Evolutionary conservation across 2,113 vertebrate species (phyloP), one percentile per base, ranked within the genome.

Genomic region (Misgurnus mizolepis): DNA sequence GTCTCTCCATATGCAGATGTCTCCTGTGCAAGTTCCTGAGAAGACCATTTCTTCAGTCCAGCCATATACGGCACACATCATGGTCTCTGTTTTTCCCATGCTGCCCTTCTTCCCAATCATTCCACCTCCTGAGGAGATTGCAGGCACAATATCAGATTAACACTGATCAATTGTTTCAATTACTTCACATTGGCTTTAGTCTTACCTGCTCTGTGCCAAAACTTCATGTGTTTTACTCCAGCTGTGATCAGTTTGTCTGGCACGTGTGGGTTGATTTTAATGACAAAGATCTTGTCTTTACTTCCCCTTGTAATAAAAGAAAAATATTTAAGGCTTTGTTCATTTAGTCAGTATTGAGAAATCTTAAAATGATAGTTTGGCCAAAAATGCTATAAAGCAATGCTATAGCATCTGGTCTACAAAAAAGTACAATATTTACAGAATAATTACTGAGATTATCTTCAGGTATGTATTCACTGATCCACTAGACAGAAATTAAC

Each of bases 281-380:
- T 94, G 76, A 96, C 95, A 91, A 99, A 99, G 89, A 99, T 98
- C 88, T 99, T 99, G 84, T 99, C 97, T 91, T 98, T 99, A 91
- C 96, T 98, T 86, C 98, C 98, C 87, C 98, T 99, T 90, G 84
- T 94, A 94, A 80, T 86, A 94, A 94, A 82, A 86, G 80, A 90
- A 7, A 77, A 60, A 79, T 17, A 84, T 12, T 76, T 53, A 45
- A 34, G 27, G 27, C 27, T 34, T 3, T 34, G 27, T 34, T 1
- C 1, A 45, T 8, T 7, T 7, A 45, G 43, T 5, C 43, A 45
- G 0, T 45, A 45, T 45, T 22, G 0, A 0, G 43, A 45, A 8
- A 45, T 45, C 8, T 8, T 45, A 7, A 34, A 34, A 1, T 34
- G 27, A 34, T 34, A 34, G 27, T 34, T 1, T 1, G 27, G 1